A percentile compares a stretch with the other conserved stretches of the same genome.
These are phyloP conservation scores for Megathymus violae DNA, from an alignment of 1,140 invertebrate species.

Conservation along the genomic window DNA sequence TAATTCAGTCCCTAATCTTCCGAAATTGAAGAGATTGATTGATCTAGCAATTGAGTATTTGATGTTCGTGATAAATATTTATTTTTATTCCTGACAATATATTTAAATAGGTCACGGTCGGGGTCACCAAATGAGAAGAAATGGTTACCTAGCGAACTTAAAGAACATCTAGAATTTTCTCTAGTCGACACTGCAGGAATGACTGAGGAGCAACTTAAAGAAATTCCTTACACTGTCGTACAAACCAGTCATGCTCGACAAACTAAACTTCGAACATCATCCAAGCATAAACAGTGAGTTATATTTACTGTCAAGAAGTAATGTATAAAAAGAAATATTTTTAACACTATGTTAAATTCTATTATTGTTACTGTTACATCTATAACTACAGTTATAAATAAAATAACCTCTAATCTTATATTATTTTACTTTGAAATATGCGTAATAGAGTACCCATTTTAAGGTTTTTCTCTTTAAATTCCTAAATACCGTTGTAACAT, in stretches of 20 bases:
- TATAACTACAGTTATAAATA: too few species aligned
- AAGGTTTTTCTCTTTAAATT: too few species aligned
- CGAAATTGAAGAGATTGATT: too few species aligned
- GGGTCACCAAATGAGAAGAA: slow-evolving; percentile 88
- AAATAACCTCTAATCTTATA: too few species aligned
- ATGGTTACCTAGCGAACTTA: slow-evolving; percentile 89
- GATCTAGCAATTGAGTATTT: too few species aligned
- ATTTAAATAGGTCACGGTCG: slow-evolving; percentile 84
- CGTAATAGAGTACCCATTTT: too few species aligned
- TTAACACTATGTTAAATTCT: too few species aligned
- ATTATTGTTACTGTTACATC: too few species aligned
- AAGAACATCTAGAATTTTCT: slow-evolving; percentile 94
- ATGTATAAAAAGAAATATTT: too few species aligned
- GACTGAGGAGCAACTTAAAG: slow-evolving; percentile 93
- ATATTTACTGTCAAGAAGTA: too few species aligned
- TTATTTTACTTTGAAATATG: too few species aligned
- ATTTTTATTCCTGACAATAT: not conserved
- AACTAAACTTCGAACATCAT: slow-evolving; percentile 82
- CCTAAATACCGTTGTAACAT: slow-evolving; percentile 7
- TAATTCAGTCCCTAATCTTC: too few species aligned
- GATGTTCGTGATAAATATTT: not conserved
- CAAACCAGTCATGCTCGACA: slow-evolving; percentile 87
- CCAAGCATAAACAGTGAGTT: slow-evolving; percentile 79
- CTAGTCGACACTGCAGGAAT: slow-evolving; percentile 94
- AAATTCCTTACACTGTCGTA: slow-evolving; percentile 97